phyloP scores from a whole-genome alignment of 1,140 invertebrate species.

The Nephotettix cincticeps region DNA sequence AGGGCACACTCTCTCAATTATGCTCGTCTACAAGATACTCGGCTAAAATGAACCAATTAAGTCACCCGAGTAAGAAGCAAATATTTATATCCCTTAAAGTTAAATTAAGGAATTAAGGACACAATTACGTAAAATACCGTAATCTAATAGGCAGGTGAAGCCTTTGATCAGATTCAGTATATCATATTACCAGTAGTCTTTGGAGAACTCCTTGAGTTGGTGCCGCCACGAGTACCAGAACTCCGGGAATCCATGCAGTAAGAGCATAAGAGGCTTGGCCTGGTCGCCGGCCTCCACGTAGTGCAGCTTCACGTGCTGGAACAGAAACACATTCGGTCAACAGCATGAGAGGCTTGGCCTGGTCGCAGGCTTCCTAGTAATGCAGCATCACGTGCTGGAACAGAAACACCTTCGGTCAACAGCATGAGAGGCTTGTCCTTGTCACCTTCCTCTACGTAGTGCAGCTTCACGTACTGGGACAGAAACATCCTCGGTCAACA shows the following conservation, averaged over 20 bases:
- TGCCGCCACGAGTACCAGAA: slow-evolving; percentile 69
- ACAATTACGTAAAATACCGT: too few relatives aligned
- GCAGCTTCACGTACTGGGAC: slow-evolving; percentile 58
- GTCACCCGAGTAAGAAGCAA: too few relatives aligned
- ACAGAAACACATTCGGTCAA: too few relatives aligned
- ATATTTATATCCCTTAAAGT: too few relatives aligned
- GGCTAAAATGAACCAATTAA: too few relatives aligned
- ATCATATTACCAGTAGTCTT: slow-evolving; percentile 62
- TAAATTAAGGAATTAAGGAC: too few relatives aligned
- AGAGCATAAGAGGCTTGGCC: slow-evolving; percentile 61
- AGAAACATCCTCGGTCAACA: slow-evolving; percentile 53
- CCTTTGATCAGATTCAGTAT: too few relatives aligned
- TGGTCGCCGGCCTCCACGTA: slow-evolving; percentile 63
- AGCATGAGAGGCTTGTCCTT: slow-evolving; percentile 60
- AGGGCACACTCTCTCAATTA: too few relatives aligned
- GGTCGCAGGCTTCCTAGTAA: slow-evolving; percentile 70
- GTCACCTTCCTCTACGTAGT: slow-evolving; percentile 66
- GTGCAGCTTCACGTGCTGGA: slow-evolving; percentile 60
- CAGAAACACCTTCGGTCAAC: slow-evolving; percentile 65
- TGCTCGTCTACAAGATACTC: too few relatives aligned
- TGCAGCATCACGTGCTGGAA: slow-evolving; percentile 69
- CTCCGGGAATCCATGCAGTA: slow-evolving; percentile 68
- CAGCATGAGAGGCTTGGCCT: too few relatives aligned
- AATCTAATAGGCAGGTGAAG: too few relatives aligned
- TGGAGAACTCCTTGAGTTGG: slow-evolving; percentile 60